A percentile compares a stretch with the other conserved stretches of the same genome.
phyloP scores from a whole-genome alignment of 2,888 invertebrate genomes.

The Heterodera filipjevi region DNA sequence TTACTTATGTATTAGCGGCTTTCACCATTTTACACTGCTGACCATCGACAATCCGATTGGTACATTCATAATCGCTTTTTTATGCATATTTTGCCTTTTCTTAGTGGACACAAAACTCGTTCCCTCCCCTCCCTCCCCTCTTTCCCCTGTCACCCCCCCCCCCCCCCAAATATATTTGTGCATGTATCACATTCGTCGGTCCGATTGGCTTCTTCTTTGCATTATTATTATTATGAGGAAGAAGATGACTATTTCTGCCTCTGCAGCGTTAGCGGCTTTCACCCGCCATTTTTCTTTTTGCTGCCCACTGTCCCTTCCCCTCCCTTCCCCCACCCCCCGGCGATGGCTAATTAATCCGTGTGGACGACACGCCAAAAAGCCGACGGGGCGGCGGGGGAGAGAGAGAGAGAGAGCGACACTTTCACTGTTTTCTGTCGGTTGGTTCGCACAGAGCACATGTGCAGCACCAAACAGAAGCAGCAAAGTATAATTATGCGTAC shows the following conservation, averaged over 20 bases:
- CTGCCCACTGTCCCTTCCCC: slow-evolving; percentile 4
- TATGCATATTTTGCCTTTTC: no score
- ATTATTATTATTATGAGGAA: not conserved
- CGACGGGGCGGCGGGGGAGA: not conserved
- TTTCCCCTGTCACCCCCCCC: not conserved
- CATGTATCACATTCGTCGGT: not conserved
- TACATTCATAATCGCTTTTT: no score
- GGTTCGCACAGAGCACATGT: no score
- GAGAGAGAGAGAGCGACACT: no score
- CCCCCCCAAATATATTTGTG: not conserved
- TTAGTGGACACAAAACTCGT: slow-evolving; percentile 4
- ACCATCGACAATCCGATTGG: no score
- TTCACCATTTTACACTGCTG: no score
- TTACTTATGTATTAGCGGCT: no score
- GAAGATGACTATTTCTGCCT: not conserved
- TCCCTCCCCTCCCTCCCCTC: not conserved
- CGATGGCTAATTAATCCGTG: slow-evolving; percentile 11
- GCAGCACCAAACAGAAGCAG: not conserved
- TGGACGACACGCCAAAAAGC: not conserved
- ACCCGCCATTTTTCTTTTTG: not conserved
- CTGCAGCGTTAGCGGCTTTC: not conserved
- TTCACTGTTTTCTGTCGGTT: no score
- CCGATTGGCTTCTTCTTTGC: not conserved
- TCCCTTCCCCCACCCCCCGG: not conserved
- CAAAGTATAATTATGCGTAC: not conserved